Base-by-base conservation (phyloP, 2,888 invertebrate species). In the Diachrysia chrysitis region DNA sequence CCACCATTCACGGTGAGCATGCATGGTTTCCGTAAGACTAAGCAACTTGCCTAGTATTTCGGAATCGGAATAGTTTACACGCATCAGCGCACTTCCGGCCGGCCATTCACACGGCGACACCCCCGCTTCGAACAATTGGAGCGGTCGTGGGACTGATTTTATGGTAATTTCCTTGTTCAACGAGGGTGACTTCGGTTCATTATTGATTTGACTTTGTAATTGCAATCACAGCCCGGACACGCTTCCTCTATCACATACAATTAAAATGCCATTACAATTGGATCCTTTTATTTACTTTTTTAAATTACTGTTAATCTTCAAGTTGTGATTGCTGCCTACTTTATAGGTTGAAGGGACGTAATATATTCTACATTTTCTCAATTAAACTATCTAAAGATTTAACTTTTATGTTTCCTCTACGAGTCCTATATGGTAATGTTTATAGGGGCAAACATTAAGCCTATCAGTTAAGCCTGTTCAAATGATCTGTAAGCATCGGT, bases 111-210 rank as follows among this genome's bases (percentile, higher is more conserved):
- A 83, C 83, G 70, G 81, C 79, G 76, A 83, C 88, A 85, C 89
- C 88, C 89, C 85, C 89, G 82, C 81, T 69, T 68, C 70, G 69
- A 83, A 88, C 87, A 89, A 89, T 89, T 83, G 85, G 85, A 84
- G 70, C 83, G 80, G 86, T 86, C 93, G 90, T 94, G 94, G 90
- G 94, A 93, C 88, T 90, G 90, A 91, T 92, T 94, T 93, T 90
- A 94, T 94, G 93, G 89, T 93, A 93, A 94, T 93, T 86, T 85
- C 84, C 81, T 79, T 86, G 87, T 87, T 83, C 82, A 83, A 82
- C 81, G 73, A 71, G 85, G 85, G 86, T 85, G 81, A 85, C 86
- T 88, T 83, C 85, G 81, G 85, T 85, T 87, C 82, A 87, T 87
- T 87, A 89, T 88, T 87, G 86, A 90, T 89, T 91, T 86, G 85